Base-by-base conservation (phyloP, 2,113 vertebrate genomes). In the Pavo muticus region DNA sequence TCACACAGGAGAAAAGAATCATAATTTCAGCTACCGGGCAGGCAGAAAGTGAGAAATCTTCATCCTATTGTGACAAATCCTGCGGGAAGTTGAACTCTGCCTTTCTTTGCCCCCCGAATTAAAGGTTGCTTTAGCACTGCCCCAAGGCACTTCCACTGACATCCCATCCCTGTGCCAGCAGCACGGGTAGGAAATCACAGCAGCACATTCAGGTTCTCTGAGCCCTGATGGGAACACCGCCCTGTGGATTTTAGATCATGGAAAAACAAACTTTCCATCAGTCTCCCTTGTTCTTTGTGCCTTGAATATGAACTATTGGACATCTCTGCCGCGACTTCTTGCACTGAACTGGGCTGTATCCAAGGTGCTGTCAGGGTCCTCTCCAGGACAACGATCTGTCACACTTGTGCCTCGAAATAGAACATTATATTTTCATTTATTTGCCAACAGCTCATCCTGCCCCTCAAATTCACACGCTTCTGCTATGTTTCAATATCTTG, bases 331-430 rank as follows among this genome's bases (percentile, higher is more conserved):
- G 48, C 81, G 69, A 74, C 12, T 83, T 87, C 80, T 88, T 80
- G 32, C 29, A 8, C 3, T 70, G 76, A 83, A 35, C 80, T 95
- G 96, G 74, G 80, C 80, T 61, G 59, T 67, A 64, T 68, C 94
- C 91, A 88, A 91, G 65, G 86, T 54, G 76, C 93, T 91, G 90
- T 17, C 69, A 89, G 74, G 74, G 65, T 81, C 87, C 64, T 72
- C 83, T 77, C 52, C 63, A 86, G 61, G 77, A 13, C 85, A 54
- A 81, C 63, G 67, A 84, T 83, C 90, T 5, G 19, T 96, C 88
- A 92, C 90, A 84, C 90, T 95, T 87, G 78, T 74, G 82, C 40
- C 94, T 82, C 39, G 70, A 87, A 97, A 97, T 91, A 93, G 90
- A 84, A 72, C 13, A 9, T 61, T 71, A 3, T 29, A 42, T 27